Conservation (phyloP, 2,797 vertebrate species). For the Platalea minor region DNA sequence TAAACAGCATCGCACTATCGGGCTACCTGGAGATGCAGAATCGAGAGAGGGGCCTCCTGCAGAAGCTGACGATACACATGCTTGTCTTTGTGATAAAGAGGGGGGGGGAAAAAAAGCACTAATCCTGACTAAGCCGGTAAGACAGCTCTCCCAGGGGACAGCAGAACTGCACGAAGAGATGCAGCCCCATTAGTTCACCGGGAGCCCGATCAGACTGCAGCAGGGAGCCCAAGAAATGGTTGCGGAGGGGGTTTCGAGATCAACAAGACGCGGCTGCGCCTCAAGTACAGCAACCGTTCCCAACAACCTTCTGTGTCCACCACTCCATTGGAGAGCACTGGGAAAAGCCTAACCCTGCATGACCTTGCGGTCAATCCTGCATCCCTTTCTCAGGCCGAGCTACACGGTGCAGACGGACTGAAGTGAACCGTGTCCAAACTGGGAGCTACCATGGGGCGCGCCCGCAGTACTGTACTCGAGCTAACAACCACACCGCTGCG, state of each 20-base stretch:
- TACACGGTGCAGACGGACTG: rapidly evolving
- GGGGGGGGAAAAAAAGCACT: background rate
- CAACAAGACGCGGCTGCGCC: background rate
- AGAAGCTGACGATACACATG: background rate
- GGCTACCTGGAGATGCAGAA: background rate
- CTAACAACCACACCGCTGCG: rapidly evolving
- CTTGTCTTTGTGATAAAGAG: background rate
- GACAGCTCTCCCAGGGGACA: background rate
- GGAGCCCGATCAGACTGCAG: background rate
- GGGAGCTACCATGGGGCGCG: rapidly evolving
- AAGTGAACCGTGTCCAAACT: background rate
- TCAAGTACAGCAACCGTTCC: background rate
- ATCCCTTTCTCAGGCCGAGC: background rate
- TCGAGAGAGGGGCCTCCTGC: background rate
- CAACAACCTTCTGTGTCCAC: background rate
- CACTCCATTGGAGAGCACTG: background rate
- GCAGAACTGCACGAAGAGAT: background rate
- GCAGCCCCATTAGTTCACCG: rapidly evolving
- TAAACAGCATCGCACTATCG: background rate
- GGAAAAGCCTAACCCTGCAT: background rate
- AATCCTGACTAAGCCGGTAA: background rate
- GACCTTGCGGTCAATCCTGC: background rate
- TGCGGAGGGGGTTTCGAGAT: rapidly evolving
- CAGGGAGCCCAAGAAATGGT: background rate
- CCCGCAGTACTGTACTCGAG: rapidly evolving